These are phyloP conservation scores for Alosa alosa DNA, from an alignment of 2,113 vertebrate genomes.

Conservation along the genomic window DNA sequence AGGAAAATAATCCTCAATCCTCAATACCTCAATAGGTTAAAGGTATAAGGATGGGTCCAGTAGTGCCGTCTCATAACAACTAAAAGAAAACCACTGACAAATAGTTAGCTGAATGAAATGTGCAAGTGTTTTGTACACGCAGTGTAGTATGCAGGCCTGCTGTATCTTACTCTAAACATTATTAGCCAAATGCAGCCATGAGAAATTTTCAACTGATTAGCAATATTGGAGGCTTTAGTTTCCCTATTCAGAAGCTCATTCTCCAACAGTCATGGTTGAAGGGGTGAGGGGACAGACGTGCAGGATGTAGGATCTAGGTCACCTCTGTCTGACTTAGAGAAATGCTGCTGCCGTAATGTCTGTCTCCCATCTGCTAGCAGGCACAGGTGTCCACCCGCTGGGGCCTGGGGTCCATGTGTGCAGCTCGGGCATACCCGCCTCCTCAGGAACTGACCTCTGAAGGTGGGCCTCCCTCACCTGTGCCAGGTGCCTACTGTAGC, in stretches of 20 bases:
- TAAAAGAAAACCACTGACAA: background rate
- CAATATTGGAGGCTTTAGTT: background rate
- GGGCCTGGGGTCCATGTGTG: background rate
- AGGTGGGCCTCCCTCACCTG: background rate
- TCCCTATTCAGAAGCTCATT: background rate
- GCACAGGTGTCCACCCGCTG: background rate
- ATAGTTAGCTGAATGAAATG: background rate
- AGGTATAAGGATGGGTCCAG: too few relatives aligned
- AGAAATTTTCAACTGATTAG: background rate
- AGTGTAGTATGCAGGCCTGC: background rate
- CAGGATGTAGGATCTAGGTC: background rate
- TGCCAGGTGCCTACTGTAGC: conserved; percentile 24
- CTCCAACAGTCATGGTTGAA: background rate
- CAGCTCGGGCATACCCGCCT: background rate
- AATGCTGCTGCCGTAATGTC: background rate
- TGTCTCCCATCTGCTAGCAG: background rate
- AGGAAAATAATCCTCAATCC: too few relatives aligned
- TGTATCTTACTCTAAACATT: background rate
- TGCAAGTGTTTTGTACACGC: background rate
- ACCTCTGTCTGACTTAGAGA: background rate
- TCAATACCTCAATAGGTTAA: too few relatives aligned
- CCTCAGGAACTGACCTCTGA: conserved; percentile 19
- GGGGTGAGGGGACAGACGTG: background rate
- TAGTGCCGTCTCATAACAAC: too few relatives aligned
- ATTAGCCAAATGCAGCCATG: background rate